Base-by-base conservation (phyloP, 2,888 invertebrate species). In the Drosophila trichaetosa region DNA sequence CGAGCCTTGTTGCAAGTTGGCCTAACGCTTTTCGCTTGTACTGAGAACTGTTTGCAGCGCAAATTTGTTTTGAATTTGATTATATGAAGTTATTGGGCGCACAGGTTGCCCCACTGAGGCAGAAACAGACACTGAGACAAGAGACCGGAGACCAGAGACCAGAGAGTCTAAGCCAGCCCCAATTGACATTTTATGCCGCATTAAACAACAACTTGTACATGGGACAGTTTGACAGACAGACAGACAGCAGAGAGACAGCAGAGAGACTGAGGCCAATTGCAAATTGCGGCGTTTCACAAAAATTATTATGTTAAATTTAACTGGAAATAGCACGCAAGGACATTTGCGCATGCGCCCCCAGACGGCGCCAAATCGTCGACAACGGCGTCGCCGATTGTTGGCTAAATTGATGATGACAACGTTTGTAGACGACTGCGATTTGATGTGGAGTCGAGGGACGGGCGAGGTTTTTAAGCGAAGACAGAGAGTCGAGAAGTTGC, bases 51-150 rank as follows among this genome's bases (percentile, higher is more conserved):
- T 56, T 52, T 52, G 72, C 73, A 51, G 85, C 82, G 82, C 90
- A 87, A 87, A 87, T 87, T 87, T 87, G 87, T 90, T 89, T 87
- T 89, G 87, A 90, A 88, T 87, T 87, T 87, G 87, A 87, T 87
- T 88, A 86, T 69, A 53, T 76, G 69, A 74, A 69, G 78, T 72
- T 67, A 73, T 82, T 74, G 78, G 87, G 82, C 73, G 65, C 77
- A 73, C 87, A 83, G 87, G 79, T 86, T 76, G 69, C 58, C 61
- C 65, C 57, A 54, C 42, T 46, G 46, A 38, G 60, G 33, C 65
- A 10, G 53, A 29, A 31, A 46, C 46, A 63, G 52, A 49, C 18
- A 49, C 18, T 2, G 5, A 27, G 49, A 29, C 53, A 53, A 21
- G 13, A 46, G 46, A 46, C 46, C 21, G 6, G 16, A 36, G 34